phyloP scores from a whole-genome alignment of 2,113 vertebrate genomes.

The Lipophrys pholis region DNA sequence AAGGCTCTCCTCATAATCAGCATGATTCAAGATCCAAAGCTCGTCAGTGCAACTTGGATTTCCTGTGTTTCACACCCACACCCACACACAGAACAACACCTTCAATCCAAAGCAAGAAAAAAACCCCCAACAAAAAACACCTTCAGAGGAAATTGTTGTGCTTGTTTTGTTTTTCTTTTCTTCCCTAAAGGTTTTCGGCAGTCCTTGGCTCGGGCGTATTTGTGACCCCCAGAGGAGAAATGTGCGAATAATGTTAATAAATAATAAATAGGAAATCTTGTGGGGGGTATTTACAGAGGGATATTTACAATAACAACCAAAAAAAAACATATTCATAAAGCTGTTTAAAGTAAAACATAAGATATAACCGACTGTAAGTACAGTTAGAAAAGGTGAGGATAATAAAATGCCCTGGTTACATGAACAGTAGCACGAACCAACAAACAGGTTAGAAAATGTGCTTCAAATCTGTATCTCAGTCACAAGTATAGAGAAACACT shows the following conservation, averaged over 20 bases:
- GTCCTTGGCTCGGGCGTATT: not conserved
- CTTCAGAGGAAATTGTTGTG: conserved; percentile 45
- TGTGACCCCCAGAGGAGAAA: conserved; percentile 36
- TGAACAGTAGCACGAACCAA: too few species aligned
- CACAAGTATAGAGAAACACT: too few species aligned
- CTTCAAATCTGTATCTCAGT: too few species aligned
- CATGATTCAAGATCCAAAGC: conserved; percentile 23
- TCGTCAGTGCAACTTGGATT: conserved; percentile 58
- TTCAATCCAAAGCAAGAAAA: too few species aligned
- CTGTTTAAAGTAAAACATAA: conserved; percentile 25
- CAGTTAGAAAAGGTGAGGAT: conserved; percentile 17
- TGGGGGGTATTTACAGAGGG: conserved; percentile 62
- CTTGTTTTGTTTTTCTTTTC: conserved; percentile 24
- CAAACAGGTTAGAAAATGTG: too few species aligned
- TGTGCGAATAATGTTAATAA: conserved; percentile 72
- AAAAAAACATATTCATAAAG: conserved; percentile 7
- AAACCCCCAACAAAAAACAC: conserved; percentile 19
- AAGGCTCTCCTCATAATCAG: conserved; percentile 76
- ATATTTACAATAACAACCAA: conserved; percentile 54
- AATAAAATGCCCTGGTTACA: conserved; percentile 56
- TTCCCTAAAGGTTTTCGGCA: not conserved
- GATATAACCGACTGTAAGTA: conserved; percentile 44
- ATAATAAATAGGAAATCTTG: conserved; percentile 73
- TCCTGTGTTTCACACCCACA: conserved; percentile 26
- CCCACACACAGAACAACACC: too few species aligned